Percentiles rank a stretch among this genome's conserved stretches.
Evolutionary conservation across 2,888 invertebrate species (phyloP).

Genomic region (Ptilodon capucinus): DNA sequence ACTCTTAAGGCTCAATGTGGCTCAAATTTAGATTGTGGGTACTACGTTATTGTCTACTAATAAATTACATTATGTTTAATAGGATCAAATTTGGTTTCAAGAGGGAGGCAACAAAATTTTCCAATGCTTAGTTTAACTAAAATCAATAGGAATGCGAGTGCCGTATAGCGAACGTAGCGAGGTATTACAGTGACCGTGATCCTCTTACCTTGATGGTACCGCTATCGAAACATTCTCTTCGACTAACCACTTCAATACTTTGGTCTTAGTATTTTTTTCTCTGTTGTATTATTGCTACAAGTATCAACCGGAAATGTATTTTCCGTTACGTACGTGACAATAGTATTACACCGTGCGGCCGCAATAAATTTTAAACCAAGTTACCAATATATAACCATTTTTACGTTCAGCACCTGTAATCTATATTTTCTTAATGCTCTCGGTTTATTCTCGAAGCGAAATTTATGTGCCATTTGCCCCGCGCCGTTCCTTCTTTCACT

Average conservation of each 20-base stretch:
- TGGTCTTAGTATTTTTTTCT: constrained; percentile 13
- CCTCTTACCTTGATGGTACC: constrained; percentile 65
- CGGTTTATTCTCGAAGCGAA: constrained; percentile 65
- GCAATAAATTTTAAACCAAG: constrained; percentile 34
- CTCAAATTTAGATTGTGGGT: too few relatives aligned
- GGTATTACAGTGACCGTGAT: constrained; percentile 58
- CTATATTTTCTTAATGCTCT: constrained; percentile 67
- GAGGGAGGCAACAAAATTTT: too few relatives aligned
- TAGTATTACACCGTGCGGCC: constrained; percentile 10
- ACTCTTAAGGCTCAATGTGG: too few relatives aligned
- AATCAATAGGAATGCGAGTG: constrained; percentile 28
- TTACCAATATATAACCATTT: constrained; percentile 48
- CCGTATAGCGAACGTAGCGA: constrained; percentile 42
- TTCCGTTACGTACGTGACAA: constrained; percentile 1
- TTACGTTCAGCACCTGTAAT: constrained; percentile 58
- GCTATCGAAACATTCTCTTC: constrained; percentile 49
- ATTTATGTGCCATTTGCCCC: constrained; percentile 73
- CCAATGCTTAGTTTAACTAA: too few relatives aligned
- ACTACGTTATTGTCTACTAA: too few relatives aligned
- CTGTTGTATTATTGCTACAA: constrained; percentile 13
- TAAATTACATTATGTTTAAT: too few relatives aligned
- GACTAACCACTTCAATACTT: constrained; percentile 23
- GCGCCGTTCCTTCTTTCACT: constrained; percentile 54
- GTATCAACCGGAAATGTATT: constrained; percentile 6
- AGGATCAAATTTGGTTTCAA: too few relatives aligned